A percentile compares a stretch with the other conserved stretches of the same genome.
Evolutionary conservation across 1,140 invertebrate genomes (phyloP).

Genomic region (Chironomus tepperi): DNA sequence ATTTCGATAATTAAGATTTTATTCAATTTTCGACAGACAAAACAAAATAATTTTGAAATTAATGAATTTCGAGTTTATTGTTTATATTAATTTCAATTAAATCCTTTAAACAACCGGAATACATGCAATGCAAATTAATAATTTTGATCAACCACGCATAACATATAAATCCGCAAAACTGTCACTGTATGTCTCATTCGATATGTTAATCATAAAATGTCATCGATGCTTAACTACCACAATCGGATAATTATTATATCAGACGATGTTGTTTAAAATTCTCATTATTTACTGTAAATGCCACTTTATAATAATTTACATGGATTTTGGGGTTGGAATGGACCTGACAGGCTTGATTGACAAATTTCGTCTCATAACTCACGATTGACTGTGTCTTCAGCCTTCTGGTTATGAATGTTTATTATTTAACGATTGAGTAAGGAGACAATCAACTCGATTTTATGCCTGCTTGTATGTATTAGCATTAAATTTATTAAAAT

Average conservation of each 20-base stretch:
- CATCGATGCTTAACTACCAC: not conserved
- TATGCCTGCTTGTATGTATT: not conserved
- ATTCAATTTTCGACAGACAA: too few relatives aligned
- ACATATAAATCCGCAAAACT: not conserved
- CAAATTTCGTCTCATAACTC: not conserved
- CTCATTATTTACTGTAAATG: not conserved
- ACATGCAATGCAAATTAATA: not conserved
- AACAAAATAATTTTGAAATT: too few relatives aligned
- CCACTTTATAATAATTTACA: not conserved
- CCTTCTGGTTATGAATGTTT: not conserved
- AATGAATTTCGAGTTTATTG: too few relatives aligned
- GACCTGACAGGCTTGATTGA: not conserved
- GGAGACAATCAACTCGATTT: too few relatives aligned
- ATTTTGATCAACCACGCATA: not conserved
- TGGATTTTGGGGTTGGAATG: not conserved
- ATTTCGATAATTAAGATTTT: too few relatives aligned
- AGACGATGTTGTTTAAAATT: conserved; percentile 1
- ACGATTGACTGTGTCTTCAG: not conserved
- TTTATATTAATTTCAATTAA: too few relatives aligned
- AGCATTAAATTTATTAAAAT: not conserved
- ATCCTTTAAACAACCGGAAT: too few relatives aligned
- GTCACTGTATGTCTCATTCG: not conserved
- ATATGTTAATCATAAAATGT: conserved; percentile 14
- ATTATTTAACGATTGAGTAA: not conserved
- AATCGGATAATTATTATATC: not conserved